Evolutionary conservation across 2,113 vertebrate species (phyloP), one percentile per base, ranked within the genome.

Genomic region (Pandion haliaetus): DNA sequence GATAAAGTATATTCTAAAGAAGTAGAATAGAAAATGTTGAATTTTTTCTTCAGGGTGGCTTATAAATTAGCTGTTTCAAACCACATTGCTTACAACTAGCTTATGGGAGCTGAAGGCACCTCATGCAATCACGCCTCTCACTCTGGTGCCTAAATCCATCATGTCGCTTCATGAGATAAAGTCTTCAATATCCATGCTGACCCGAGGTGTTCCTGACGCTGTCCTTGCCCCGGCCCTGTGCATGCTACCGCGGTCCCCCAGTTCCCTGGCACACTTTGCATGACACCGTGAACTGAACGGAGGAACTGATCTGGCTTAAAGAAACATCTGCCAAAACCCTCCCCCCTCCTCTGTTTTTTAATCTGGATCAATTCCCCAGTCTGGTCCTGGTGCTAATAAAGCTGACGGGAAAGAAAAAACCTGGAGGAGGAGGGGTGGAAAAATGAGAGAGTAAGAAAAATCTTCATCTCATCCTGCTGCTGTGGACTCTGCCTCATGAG

Each of bases 221-320:
- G 21, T 17, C 8, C n/a, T 66, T 63, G 36, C 1, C 28, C 16
- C 36, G 40, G 77, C 47, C 38, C 52, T 50, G 8, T 32, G 34
- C 0, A 0, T 0, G 2, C 13, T 32, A 59, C 44, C 2, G 6
- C 1, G 8, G 34, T 31, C 23, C 49, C 34, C 12, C 9, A 59
- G 15, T 32, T 71, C 38, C 38, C 29, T 59, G 65, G 31, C 17
- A 62, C 13, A 34, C 32, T 94, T 83, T 55, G 23, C 13, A 28
- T 3, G 18, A 54, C 63, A 66, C 12, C 42, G 25, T 42, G 58
- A 91, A 70, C 47, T 86, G 42, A 86, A 45, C 17, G 20, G 29
- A 72, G 52, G 65, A 88, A 61, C 58, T 93, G 89, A 93, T 93
- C 88, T 85, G 70, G 65, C 89, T 96, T 94, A 93, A 70, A 55